Evolutionary conservation across 2,888 invertebrate species (phyloP), one percentile per base, ranked within the genome.

Genomic region (Ophion ellenae): DNA sequence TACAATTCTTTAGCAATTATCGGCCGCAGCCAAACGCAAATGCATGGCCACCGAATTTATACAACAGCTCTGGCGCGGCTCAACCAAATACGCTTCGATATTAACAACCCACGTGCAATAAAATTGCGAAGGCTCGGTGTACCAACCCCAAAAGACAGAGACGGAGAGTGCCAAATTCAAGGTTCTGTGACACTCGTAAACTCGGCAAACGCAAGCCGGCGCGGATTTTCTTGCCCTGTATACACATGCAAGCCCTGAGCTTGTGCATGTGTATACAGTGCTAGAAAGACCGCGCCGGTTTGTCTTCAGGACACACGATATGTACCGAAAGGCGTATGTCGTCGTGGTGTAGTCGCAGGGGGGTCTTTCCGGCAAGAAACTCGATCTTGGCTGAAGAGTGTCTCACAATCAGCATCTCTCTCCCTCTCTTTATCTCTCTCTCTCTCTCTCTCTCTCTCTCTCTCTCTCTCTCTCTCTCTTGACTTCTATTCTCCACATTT

Each of bases 331-430:
- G 32, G 63, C 47, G 74, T 80, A 66, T 71, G 45, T 73, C 64
- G 17, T 20, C 67, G 45, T 28, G 28, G 47, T 24, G 57, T 20
- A 7, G n/a, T 28, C n/a, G 32, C 17, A 80, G 70, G 36, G 59
- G 47, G 66, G 70, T 66, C 57, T 82, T 85, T 61, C 73, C 79
- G 67, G 57, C 66, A 77, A 66, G 66, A 53, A 79, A 73, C 64
- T 71, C 76, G 84, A 74, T 67, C 85, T 74, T 73, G 66, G 79
- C 83, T 85, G 83, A 79, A 85, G 83, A 83, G 84, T 84, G 88
- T 85, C 87, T 87, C 76, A 86, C 77, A 73, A 85, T 86, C 84
- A 69, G 32, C 4, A 32, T 40, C 40, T 17, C 17, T 53, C 53
- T 11, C 53, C 14, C 14, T 53, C 53, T 53, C 40, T 40, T 6